Evolutionary conservation across 2,113 vertebrate genomes (phyloP), one percentile per base, ranked within the genome.

Genomic region (human (Homo sapiens)): DNA sequence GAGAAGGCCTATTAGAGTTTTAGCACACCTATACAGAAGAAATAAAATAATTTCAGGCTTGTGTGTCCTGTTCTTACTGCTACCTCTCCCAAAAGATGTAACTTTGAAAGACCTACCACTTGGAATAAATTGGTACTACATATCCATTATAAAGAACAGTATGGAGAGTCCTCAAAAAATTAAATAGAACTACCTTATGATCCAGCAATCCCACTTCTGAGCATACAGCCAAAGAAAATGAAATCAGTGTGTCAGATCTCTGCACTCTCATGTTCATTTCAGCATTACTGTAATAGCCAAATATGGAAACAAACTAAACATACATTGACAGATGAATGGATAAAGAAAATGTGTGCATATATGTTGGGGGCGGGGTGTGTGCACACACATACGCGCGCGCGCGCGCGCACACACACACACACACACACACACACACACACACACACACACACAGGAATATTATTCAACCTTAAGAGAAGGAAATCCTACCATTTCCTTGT

Each of bases 1-100:
- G 40, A 64, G 27, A 90, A 35, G n/a, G 35, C 18, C 52, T 80
- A n/a, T 8, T n/a, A 52, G 40, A 68, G n/a, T 73, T 93, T 76
- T 64, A 80, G 17, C 52, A 61, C n/a, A 50, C 43, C 76, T 59
- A 32, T 3, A 64, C 20, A 94, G 40, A 86, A 59, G 23, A 85
- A 94, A 45, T 35, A 35, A 76, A 68, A 89, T n/a, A 38, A 75
- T 27, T 95, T 80, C 80, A 95, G 48, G 14, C 43, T 90, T 48
- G 32, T 9, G 7, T 48, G 57, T 9, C 35, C 84, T 95, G 61
- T 70, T 84, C 30, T 52, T 45, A 93, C 1, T 22, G 9, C 66
- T 18, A 59, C 32, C 22, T 76, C 35, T 64, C 55, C 27, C 25
- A 57, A 87, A 93, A 70, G n/a, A 79, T 38, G 2, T 48, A 75